Evolutionary conservation across 2,888 invertebrate species (phyloP), one percentile per base, ranked within the genome.

Genomic region (Brachylomia viminalis): DNA sequence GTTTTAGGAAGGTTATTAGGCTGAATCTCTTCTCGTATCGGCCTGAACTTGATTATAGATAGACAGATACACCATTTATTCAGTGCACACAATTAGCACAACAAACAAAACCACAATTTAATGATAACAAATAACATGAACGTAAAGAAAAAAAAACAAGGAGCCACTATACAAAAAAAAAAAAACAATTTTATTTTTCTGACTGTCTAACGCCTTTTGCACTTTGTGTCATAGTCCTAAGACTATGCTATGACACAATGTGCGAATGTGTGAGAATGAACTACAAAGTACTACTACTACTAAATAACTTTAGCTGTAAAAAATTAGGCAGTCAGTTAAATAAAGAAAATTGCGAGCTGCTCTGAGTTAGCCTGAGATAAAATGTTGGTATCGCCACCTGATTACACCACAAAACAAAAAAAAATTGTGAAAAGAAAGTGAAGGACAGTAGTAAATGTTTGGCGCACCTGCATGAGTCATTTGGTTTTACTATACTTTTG

Each of bases 391-490:
- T 27, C 6, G 10, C 42, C 17, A 62, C n/a, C n/a, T 58, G 17
- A 58, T 30, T 58, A 17, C 23, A 38, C 38, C 4, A 7, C 6
- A 20, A 20, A 68, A 17, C 4, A 38, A 27, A 20, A 42, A 20
- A 27, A 27, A n/a, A 30, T 30, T 30, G 30, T 58, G 10, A 69
- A 61, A 61, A 15, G 42, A 27, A 38, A 27, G 8, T 27, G 2
- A 59, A 42, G 45, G 42, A 61, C 62, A 45, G 62, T 23, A 62
- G 30, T 45, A 62, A 62, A 45, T 45, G 23, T 30, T 69, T 45
- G 30, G 15, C 42, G 11, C 69, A 64, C 27, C 62, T 69, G 42
- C 62, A 30, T 17, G 17, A 6, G 64, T 17, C 6, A 62, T 69
- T 69, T n/a, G 17, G 61, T 23, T 58, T 42, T 30, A 45, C 42